A percentile compares a stretch with the other conserved stretches of the same genome.
phyloP scores from a whole-genome alignment of 2,888 invertebrate species.

The Leucophenga montana region DNA sequence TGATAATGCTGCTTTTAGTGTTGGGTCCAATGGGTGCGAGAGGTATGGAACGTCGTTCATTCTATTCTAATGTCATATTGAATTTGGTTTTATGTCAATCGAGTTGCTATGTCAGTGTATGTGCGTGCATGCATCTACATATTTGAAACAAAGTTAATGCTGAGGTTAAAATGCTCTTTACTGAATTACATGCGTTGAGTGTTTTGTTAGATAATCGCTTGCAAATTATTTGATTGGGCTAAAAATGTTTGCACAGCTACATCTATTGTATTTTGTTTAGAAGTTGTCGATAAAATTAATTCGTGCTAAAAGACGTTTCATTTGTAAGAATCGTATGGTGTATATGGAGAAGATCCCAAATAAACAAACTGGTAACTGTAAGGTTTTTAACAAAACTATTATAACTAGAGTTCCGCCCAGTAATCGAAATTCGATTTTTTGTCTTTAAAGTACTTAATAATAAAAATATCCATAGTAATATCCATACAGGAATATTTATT shows the following conservation, averaged over 20 bases:
- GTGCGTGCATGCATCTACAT: not conserved
- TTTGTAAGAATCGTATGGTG: no score
- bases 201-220: not conserved
- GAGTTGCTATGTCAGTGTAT: not conserved
- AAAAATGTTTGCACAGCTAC: not conserved
- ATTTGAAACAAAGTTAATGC: conserved; percentile 1
- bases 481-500: no score
- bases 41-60: conserved; percentile 15
- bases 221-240: no score
- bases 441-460: no score
- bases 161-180: conserved; percentile 10
- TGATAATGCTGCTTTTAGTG: conserved; percentile 29
- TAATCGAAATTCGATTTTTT: no score
- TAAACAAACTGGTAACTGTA: no score
- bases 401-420: no score
- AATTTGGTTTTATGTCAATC: conserved; percentile 13
- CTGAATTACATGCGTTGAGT: conserved; percentile 12
- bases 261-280: not conserved
- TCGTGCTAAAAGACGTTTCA: no score
- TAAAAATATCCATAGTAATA: no score
- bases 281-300: no score
- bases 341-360: no score
- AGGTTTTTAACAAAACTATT: no score
- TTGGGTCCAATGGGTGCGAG: conserved; percentile 38
- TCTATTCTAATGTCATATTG: conserved; percentile 16